These are phyloP conservation scores for Eudyptes chrysolophus DNA, from an alignment of 2,113 vertebrate species.

Conservation along the genomic window DNA sequence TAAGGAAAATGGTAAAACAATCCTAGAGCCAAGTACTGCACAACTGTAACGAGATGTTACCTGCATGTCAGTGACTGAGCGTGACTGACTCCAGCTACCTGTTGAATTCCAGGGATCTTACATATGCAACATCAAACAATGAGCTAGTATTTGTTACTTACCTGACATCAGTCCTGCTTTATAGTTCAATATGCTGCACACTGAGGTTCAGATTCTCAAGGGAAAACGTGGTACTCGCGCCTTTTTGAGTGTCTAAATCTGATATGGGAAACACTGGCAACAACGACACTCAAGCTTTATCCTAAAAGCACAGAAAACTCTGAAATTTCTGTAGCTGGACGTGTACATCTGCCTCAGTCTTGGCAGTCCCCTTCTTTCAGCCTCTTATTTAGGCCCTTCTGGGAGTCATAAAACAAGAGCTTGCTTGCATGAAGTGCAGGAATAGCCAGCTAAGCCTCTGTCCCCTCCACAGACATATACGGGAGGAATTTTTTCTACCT, in stretches of 20 bases:
- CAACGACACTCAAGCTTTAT: not conserved
- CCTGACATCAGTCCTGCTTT: not conserved
- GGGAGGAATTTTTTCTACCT: not conserved
- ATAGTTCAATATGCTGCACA: not conserved
- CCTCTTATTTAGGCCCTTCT: not conserved
- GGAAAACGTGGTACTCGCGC: not conserved
- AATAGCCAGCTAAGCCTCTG: not conserved
- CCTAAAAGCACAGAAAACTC: not conserved
- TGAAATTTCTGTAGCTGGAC: not conserved
- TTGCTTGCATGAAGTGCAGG: not conserved
- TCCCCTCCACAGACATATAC: too few relatives aligned
- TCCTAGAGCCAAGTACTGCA: not conserved
- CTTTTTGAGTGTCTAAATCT: not conserved
- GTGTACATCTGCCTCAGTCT: not conserved
- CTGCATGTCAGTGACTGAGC: not conserved
- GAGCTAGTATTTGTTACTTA: not conserved
- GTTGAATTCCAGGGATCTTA: not conserved
- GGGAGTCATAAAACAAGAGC: not conserved
- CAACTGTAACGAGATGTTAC: rapidly evolving
- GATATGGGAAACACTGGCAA: not conserved
- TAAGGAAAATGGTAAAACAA: not conserved
- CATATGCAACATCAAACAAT: rapidly evolving
- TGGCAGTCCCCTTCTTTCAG: not conserved
- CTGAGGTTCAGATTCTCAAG: not conserved
- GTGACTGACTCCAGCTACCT: rapidly evolving